Evolutionary conservation across 2,888 invertebrate genomes (phyloP).

Genomic region (Peribatodes rhomboidaria): DNA sequence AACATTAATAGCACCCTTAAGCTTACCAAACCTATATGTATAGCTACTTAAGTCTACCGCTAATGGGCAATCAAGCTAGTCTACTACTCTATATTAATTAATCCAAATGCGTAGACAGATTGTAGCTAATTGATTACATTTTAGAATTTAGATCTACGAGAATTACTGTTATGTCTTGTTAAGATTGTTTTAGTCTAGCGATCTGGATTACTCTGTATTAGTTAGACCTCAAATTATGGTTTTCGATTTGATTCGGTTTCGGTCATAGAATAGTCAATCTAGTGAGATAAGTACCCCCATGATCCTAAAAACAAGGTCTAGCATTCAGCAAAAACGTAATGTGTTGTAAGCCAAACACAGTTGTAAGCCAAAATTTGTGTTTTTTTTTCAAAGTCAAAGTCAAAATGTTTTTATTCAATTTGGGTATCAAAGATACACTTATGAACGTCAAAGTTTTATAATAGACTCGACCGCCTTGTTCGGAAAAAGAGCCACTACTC

Average conservation of each 20-base stretch:
- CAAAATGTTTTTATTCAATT: too few species aligned
- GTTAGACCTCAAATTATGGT: not conserved
- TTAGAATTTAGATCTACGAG: not conserved
- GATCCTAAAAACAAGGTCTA: too few species aligned
- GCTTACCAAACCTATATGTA: too few species aligned
- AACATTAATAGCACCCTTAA: not conserved
- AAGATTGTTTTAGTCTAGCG: not conserved
- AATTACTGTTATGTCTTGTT: not conserved
- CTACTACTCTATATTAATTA: conserved; percentile 6
- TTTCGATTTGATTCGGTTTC: not conserved
- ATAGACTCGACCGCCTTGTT: too few species aligned
- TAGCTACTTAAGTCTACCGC: conserved; percentile 3
- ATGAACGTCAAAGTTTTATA: too few species aligned
- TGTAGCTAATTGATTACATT: conserved; percentile 20
- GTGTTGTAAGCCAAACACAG: too few species aligned
- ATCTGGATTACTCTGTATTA: not conserved
- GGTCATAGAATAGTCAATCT: not conserved
- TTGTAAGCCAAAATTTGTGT: too few species aligned
- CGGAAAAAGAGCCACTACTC: too few species aligned
- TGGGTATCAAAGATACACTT: too few species aligned
- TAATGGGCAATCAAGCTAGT: conserved; percentile 24
- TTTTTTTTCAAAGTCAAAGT: too few species aligned
- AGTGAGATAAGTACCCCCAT: too few species aligned
- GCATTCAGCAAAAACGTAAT: too few species aligned
- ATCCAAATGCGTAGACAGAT: conserved; percentile 12